These are phyloP conservation scores for Pseudobourletiella spinata DNA, from an alignment of 1,140 invertebrate species.

Conservation along the genomic window DNA sequence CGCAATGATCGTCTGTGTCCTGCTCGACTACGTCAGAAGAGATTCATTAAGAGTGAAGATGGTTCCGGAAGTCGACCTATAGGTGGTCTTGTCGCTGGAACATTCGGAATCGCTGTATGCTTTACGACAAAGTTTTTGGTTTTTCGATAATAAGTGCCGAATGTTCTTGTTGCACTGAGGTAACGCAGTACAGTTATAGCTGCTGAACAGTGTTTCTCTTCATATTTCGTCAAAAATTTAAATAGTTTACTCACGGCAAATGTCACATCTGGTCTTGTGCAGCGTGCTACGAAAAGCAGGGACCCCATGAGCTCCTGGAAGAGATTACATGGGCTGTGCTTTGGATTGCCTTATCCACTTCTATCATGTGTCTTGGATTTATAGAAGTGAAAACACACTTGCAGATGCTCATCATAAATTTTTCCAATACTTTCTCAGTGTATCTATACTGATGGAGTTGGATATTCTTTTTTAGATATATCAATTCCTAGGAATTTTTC, in stretches of 20 bases:
- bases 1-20: constrained; percentile 37
- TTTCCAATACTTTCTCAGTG: constrained; percentile 37
- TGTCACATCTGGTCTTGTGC: constrained; percentile 30
- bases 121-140: background rate
- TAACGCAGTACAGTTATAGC: constrained; percentile 18
- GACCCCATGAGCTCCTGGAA: constrained; percentile 36
- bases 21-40: constrained; percentile 37
- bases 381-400: constrained; percentile 36
- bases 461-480: constrained; percentile 27
- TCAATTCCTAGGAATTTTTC: constrained; percentile 38
- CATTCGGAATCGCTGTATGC: constrained; percentile 3
- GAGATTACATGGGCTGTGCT: constrained; percentile 11
- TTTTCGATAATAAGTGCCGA: constrained; percentile 9
- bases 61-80: background rate
- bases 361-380: background rate
- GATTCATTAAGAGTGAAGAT: constrained; percentile 6
- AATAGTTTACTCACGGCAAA: constrained; percentile 40
- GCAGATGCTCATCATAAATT: constrained; percentile 37
- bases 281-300: constrained; percentile 16
- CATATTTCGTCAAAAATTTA: constrained; percentile 8
- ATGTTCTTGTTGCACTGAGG: constrained; percentile 1
- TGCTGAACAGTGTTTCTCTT: constrained; percentile 2
- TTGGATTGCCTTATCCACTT: constrained; percentile 12
- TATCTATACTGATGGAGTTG: constrained; percentile 31
- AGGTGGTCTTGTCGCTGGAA: background rate